Base-by-base conservation (phyloP, 2,888 invertebrate species). In the Thecophora atra region DNA sequence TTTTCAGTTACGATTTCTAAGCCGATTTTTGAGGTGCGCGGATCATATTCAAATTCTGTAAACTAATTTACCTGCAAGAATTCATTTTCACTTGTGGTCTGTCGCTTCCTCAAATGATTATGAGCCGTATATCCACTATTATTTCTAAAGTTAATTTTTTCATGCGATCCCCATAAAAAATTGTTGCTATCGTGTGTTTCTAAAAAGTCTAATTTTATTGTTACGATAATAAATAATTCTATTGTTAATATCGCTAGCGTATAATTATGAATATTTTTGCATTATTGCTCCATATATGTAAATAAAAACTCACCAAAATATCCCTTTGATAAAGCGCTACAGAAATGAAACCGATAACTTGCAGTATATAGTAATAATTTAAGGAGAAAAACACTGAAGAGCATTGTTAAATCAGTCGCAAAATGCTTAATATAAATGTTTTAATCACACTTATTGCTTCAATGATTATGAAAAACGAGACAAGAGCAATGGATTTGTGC, bases 121-220 rank as follows among this genome's bases (percentile, higher is more conserved):
- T 75, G 79, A 63, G 78, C 51, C 30, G 76, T 70, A 71, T 76
- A 79, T 73, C 74, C 74, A 37, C 24, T 67, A 42, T 21, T 28
- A 6, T 30, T 51, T 15, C 67, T 54, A n/a, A 56, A 51, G 71
- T 76, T 76, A 19, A 72, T 63, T 44, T 83, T 83, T 73, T 81
- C 82, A 15, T 74, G 70, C 11, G 75, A 76, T n/a, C 81, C 79
- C 82, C 84, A 82, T 24, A 78, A 74, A 74, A 81, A 81, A 62
- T 81, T 81, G 70, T 81, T 78, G 63, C 82, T 84, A 75, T 83
- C 82, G 64, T 74, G 73, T 37, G 81, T 72, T 13, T 83, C 80
- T 7, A 84, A 78, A 66, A 84, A 77, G 79, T 84, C 84, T 85
- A 47, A 21, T 15, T 6, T n/a, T 1, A 51, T 47, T 58, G 13